Percentiles rank a stretch among this genome's conserved stretches.
Conservation (phyloP, 2,888 invertebrate genomes). For the Hedychridium roseum region DNA sequence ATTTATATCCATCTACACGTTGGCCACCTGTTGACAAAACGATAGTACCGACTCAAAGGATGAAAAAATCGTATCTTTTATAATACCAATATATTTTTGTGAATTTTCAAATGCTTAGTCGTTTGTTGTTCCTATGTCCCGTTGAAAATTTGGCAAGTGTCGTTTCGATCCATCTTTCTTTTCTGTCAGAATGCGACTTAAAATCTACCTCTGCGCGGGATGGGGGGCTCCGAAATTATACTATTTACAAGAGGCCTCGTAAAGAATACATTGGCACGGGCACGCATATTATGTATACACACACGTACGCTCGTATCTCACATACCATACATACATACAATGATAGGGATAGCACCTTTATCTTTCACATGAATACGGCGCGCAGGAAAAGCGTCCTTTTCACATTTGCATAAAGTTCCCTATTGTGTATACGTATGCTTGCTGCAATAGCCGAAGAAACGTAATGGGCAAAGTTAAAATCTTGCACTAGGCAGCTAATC, state of each 20-base stretch:
- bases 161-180: slow-evolving; percentile 53
- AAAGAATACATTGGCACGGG: slow-evolving; percentile 44
- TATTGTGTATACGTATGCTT: slow-evolving; percentile 8
- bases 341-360: not conserved
- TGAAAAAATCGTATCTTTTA: slow-evolving; percentile 44
- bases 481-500: too few relatives aligned
- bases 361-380: not conserved
- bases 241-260: slow-evolving; percentile 52
- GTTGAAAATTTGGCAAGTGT: slow-evolving; percentile 60
- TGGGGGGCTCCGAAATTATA: slow-evolving; percentile 35
- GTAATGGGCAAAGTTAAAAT: too few relatives aligned
- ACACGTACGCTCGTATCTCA: not conserved
- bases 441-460: too few relatives aligned
- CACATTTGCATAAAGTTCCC: slow-evolving; percentile 5
- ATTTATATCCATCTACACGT: too few relatives aligned
- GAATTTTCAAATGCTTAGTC: slow-evolving; percentile 55
- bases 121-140: slow-evolving; percentile 54
- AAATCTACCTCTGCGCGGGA: slow-evolving; percentile 42
- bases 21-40: too few relatives aligned
- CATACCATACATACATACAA: slow-evolving; percentile 2
- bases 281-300: slow-evolving; percentile 26
- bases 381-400: slow-evolving; percentile 7
- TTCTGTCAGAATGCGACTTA: slow-evolving; percentile 50
- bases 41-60: too few relatives aligned
- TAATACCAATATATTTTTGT: slow-evolving; percentile 62